Conservation (phyloP, 2,888 invertebrate genomes). For the Horisme vitalbata region DNA sequence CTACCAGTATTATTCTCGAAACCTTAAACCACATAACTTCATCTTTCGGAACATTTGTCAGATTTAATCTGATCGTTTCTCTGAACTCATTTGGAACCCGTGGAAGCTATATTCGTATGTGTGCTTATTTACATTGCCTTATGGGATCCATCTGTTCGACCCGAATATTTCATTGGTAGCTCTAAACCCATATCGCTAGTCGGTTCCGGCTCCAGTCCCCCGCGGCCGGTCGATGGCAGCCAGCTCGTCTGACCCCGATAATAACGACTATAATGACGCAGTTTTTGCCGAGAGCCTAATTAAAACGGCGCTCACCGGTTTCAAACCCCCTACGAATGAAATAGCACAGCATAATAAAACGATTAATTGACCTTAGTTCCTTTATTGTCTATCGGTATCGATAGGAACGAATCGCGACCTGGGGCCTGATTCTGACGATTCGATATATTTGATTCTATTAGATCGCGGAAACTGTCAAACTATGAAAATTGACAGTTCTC, state of each 20-base stretch:
- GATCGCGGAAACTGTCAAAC: no score
- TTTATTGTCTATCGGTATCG: neutral
- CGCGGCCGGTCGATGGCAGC: constrained; percentile 32
- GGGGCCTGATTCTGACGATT: no score
- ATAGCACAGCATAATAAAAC: constrained; percentile 24
- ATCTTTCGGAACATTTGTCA: constrained; percentile 4
- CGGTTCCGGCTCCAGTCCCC: constrained; percentile 24
- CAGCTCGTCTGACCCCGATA: constrained; percentile 56
- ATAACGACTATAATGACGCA: constrained; percentile 54
- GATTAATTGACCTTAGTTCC: constrained; percentile 13
- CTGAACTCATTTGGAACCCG: constrained; percentile 32
- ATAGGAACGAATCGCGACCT: neutral
- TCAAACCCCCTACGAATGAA: constrained; percentile 22
- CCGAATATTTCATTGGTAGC: constrained; percentile 48
- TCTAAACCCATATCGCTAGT: constrained; percentile 29
- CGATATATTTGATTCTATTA: no score
- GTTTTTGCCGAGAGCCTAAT: constrained; percentile 53
- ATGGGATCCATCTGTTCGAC: constrained; percentile 57
- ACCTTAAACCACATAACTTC: constrained; percentile 8
- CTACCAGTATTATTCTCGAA: constrained; percentile 5
- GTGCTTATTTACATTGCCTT: constrained; percentile 35
- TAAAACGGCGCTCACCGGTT: constrained; percentile 46
- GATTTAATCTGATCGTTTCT: constrained; percentile 10
- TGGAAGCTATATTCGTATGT: constrained; percentile 38
- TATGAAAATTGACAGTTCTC: no score